Base-by-base conservation (phyloP, 2,888 invertebrate genomes). In the Sphaerophoria taeniata region DNA sequence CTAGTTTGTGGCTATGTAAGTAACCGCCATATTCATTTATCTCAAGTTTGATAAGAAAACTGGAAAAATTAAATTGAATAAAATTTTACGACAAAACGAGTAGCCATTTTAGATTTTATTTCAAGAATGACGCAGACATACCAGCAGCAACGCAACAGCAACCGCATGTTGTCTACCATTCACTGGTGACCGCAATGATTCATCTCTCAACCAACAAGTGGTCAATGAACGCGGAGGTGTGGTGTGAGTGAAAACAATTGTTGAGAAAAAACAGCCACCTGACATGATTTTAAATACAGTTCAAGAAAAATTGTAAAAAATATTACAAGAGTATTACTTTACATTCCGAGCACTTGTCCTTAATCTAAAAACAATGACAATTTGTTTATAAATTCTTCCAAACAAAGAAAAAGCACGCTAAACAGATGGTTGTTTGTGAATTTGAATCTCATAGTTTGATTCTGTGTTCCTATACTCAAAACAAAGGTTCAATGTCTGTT, bases 211-310 rank as follows among this genome's bases (percentile, higher is more conserved):
- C 16, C 60, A 71, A 33, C 60, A 71, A 79, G 74, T 84, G 84
- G 84, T 84, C 84, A 84, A 76, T 84, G 84, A 84, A 84, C 80
- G 84, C 71, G 80, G 80, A 80, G 80, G 79, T 79, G 84, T 84
- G 63, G 74, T 63, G 6, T 39, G 39, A 9, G 47, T 51, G 33
- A 39, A 58, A 65, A 51, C 43, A 55, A 36, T 45, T 61, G 7
- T 65, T 47, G 67, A 16, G 31, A 60, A 34, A 34, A 72, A 4
- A 12, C 55, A 65, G 24, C 65, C 65, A 79, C 83, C 79, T 84
- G 84, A 80, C 72, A 79, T 47, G 65, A 72, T 80, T 80, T 45
- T 39, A 53, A 11, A 14, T 7, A n/a, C 31, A 33, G 6, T 49
- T 7, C 16, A 51, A 12, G 12, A 53, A 67, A 67, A 67, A 31